Conservation (phyloP, 2,113 vertebrate genomes). For the Rhineura floridana region DNA sequence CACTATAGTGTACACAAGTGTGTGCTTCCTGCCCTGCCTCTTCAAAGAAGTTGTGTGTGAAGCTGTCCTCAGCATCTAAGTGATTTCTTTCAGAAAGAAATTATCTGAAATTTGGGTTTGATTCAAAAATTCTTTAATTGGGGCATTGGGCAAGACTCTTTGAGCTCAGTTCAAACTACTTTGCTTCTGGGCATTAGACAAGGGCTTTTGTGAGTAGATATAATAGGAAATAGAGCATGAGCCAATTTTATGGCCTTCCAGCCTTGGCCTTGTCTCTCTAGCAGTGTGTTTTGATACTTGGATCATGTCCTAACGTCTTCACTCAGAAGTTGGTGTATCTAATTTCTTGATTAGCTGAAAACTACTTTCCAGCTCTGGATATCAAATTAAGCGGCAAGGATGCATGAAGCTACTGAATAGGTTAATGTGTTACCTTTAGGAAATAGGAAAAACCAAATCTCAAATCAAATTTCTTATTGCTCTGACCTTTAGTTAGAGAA, state of each 20-base stretch:
- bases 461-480: not conserved
- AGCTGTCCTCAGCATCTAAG: not conserved
- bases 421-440: not conserved
- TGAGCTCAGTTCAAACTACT: not conserved
- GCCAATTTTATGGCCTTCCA: constrained; percentile 1
- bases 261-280: not conserved
- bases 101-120: not conserved
- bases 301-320: constrained; percentile 8
- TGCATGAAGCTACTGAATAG: not conserved
- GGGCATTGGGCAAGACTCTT: not conserved
- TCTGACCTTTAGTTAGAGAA: constrained; percentile 11
- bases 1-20: not conserved
- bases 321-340: constrained; percentile 6
- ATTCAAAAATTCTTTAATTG: constrained; percentile 4
- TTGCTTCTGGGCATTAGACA: not conserved
- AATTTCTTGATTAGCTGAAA: not conserved
- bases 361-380: not conserved
- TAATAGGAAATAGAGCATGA: not conserved
- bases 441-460: constrained; percentile 6
- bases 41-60: not conserved
- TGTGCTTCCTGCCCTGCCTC: not conserved
- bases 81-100: constrained; percentile 4
- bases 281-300: not conserved
- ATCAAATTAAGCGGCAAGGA: not conserved
- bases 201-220: not conserved